Base-by-base conservation (phyloP, 2,888 invertebrate species). In the Diadromus collaris region DNA sequence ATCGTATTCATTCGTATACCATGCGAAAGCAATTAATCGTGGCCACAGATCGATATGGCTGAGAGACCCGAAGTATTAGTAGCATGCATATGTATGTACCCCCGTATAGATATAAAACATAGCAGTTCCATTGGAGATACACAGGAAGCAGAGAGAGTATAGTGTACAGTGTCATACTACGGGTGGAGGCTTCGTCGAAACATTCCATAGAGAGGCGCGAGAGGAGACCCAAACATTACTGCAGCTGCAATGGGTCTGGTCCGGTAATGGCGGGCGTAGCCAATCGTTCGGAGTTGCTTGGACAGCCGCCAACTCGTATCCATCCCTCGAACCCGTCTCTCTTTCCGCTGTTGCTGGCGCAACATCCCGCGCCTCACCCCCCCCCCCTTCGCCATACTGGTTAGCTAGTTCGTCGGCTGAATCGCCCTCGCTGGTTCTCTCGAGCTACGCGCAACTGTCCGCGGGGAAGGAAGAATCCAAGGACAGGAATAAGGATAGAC, bases 241-340 rank as follows among this genome's bases (percentile, higher is more conserved):
- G 82, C 76, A 72, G 75, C 72, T 69, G 76, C 70, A 69, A 78
- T 60, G 78, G 67, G 67, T 61, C 71, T 56, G 29, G 71, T 70
- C 44, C 58, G 58, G 71, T 76, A 79, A 76, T 76, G 76, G 79
- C 76, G 76, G 72, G 72, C 79, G 68, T 79, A 87, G 86, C 86
- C 87, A 88, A 88, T 89, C 88, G 89, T 83, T 87, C 79, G 82
- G 85, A 89, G 87, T 88, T 87, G 86, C 85, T 88, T 89, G 89
- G 89, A 88, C 82, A 73, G 73, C 44, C 72, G 89, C 89, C 89
- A 89, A 86, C 83, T 88, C 80, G 81, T 83, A 81, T 76, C 81
- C 83, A 79, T 85, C 72, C 75, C 67, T 78, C 64, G 76, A 83
- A 82, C 80, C 83, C 80, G 81, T 85, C 34, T 65, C 69, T 61